Base-by-base conservation (phyloP, 2,113 vertebrate genomes). In the Zootoca vivipara region DNA sequence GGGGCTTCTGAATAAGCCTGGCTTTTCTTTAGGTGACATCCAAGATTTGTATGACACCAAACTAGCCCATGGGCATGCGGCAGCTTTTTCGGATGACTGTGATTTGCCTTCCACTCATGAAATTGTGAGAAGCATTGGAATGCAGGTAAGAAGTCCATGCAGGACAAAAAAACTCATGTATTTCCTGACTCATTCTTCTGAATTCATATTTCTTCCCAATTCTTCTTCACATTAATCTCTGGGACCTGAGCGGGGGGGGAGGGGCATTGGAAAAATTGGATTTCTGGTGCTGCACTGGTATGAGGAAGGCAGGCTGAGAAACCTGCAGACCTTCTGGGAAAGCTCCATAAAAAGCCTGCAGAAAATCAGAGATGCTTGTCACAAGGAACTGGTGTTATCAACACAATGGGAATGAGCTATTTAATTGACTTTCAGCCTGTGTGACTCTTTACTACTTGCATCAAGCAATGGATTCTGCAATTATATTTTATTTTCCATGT, bases 51-150 rank as follows among this genome's bases (percentile, higher is more conserved):
- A 98, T 0, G 82, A 96, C 0, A 97, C 97, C 7, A 93, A 96
- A 16, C 92, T 99, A 94, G 95, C 98, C 86, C 91, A 95, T 5
- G 98, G 98, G 58, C 99, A 99, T 0, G 98, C 98, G 1, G 99
- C 99, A 5, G 99, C 99, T 38, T 99, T 99, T 72, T 98, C 99
- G 26, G 97, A 98, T 7, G 99, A 99, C 93, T 99, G 99, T 2
- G 98, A 99, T 85, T 94, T 99, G 88, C 98, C 98, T 35, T 96
- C 97, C 28, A 98, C 98, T 2, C 98, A 99, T 42, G 98, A 99
- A 93, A 96, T 97, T 93, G 96, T 98, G 89, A 97, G 97, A 95
- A 98, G 98, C 15, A 96, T 99, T 74, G 98, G 98, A 75, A 98
- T 99, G 97, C 99, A 99, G 98, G 99, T 99, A 94, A 85, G 96